These are phyloP conservation scores for Fragum sueziense DNA, from an alignment of 2,888 invertebrate genomes.

Conservation along the genomic window DNA sequence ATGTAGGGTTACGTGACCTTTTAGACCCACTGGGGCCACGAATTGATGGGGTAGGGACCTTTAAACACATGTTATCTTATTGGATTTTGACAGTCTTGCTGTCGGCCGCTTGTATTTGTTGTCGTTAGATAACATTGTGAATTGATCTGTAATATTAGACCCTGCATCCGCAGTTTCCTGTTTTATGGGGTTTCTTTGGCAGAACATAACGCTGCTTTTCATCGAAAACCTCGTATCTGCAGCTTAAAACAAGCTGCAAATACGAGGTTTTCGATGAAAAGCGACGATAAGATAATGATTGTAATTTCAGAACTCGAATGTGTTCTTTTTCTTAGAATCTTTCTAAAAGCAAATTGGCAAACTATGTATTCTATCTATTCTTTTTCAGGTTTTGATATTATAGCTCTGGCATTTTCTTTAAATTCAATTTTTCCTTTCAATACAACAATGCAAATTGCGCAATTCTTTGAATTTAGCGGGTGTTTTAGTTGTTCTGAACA, in stretches of 20 bases:
- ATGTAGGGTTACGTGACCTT: conserved; percentile 20
- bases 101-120: neutral
- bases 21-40: neutral
- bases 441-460: neutral
- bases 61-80: neutral
- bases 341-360: too few species aligned
- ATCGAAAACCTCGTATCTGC: too few species aligned
- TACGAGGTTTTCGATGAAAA: too few species aligned
- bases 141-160: neutral
- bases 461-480: neutral
- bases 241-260: too few species aligned
- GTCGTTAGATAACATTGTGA: neutral
- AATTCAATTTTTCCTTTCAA: neutral
- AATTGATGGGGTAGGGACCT: neutral
- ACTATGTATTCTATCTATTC: neutral
- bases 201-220: too few species aligned
- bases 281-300: too few species aligned
- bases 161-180: too few species aligned
- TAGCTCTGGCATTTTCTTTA: neutral
- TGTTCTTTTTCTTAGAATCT: too few species aligned
- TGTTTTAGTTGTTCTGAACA: neutral
- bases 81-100: neutral
- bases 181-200: too few species aligned
- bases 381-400: neutral
- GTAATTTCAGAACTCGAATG: too few species aligned